phyloP scores from a whole-genome alignment of 2,113 vertebrate species.

The Poeciliopsis retropinna region DNA sequence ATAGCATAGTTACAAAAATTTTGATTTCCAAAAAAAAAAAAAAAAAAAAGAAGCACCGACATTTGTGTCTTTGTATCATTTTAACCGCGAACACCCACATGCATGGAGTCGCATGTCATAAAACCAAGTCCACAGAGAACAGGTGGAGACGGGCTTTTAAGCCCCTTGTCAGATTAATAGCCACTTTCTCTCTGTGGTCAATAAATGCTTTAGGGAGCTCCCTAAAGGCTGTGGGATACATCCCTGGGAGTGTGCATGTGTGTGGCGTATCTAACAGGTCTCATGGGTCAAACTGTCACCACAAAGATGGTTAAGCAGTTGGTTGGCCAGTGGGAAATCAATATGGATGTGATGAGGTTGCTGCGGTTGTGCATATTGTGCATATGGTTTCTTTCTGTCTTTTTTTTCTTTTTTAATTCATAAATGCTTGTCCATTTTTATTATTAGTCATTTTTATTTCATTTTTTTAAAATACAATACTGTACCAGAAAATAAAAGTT shows the following conservation, averaged over 20 bases:
- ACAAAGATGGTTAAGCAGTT: constrained; percentile 70
- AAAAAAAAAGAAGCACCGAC: neutral
- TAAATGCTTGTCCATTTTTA: neutral
- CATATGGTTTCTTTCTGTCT: neutral
- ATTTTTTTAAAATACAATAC: no score
- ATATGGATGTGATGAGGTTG: constrained; percentile 64
- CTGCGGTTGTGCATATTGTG: constrained; percentile 21
- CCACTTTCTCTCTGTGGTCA: constrained; percentile 66
- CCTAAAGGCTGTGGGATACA: constrained; percentile 55
- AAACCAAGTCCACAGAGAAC: constrained; percentile 17
- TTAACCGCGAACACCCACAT: neutral
- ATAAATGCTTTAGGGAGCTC: constrained; percentile 73
- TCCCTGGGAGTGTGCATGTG: constrained; percentile 34
- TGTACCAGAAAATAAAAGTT: no score
- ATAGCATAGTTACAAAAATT: neutral
- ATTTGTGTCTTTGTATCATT: neutral
- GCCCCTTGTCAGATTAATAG: constrained; percentile 73
- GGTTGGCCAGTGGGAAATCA: constrained; percentile 71
- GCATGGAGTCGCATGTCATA: constrained; percentile 34
- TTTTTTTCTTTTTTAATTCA: neutral
- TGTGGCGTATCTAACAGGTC: constrained; percentile 62
- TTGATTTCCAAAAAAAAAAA: neutral
- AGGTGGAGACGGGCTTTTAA: constrained; percentile 65
- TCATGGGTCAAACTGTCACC: constrained; percentile 74
- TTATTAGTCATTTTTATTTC: no score